Conservation (phyloP, 2,113 vertebrate genomes). For the Vidua macroura region DNA sequence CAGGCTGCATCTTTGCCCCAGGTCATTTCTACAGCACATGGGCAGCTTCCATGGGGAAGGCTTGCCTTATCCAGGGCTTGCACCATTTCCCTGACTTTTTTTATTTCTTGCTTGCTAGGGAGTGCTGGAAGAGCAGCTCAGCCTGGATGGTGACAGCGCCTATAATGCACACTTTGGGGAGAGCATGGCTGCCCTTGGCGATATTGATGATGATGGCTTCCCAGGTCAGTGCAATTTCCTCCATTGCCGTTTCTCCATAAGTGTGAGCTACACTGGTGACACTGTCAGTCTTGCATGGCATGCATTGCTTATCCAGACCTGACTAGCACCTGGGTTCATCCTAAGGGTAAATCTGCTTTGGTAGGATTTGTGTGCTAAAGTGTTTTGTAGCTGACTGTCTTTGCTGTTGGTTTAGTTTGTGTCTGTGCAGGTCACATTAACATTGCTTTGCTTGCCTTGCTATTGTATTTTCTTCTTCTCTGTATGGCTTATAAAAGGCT, state of each 20-base stretch:
- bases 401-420: background rate
- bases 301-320: background rate
- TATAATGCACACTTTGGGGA: conserved; percentile 97
- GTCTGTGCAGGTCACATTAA: background rate
- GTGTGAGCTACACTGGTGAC: background rate
- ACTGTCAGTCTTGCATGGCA: background rate
- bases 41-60: background rate
- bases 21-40: conserved; percentile 10
- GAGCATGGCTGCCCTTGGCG: conserved; percentile 84
- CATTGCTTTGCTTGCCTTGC: background rate
- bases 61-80: background rate
- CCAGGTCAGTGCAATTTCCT: conserved; percentile 77
- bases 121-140: conserved; percentile 84
- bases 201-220: conserved; percentile 93
- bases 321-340: background rate
- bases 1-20: background rate
- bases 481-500: background rate
- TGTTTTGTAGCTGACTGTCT: background rate
- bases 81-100: background rate
- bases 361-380: background rate
- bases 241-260: background rate
- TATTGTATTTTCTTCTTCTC: background rate
- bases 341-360: background rate
- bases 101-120: conserved; percentile 79
- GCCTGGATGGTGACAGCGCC: conserved; percentile 79